phyloP scores from a whole-genome alignment of 2,888 invertebrate species.

The Notodonta ziczac region DNA sequence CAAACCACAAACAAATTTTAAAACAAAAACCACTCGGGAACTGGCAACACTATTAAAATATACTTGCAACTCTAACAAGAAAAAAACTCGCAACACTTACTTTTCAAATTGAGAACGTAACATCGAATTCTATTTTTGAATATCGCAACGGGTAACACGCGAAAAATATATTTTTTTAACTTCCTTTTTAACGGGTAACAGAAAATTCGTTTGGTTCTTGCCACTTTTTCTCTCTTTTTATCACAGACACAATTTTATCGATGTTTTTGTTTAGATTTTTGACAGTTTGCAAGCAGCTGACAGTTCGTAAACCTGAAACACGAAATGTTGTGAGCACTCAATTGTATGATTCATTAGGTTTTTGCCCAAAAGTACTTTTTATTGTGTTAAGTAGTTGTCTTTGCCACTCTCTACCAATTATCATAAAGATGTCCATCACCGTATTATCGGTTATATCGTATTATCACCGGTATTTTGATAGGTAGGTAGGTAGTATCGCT shows the following conservation, averaged over 20 bases:
- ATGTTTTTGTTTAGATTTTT: conserved; percentile 49
- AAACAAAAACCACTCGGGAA: conserved; percentile 32
- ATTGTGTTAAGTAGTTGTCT: too few species aligned
- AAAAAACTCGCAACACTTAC: conserved; percentile 59
- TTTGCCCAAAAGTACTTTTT: conserved; percentile 41
- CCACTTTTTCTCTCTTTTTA: conserved; percentile 58
- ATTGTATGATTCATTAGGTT: conserved; percentile 15
- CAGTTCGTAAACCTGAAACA: conserved; percentile 54
- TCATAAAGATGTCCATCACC: too few species aligned
- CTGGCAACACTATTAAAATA: conserved; percentile 26
- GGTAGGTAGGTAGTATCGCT: too few species aligned
- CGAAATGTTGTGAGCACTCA: conserved; percentile 10
- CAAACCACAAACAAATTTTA: conserved; percentile 48
- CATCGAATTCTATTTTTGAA: conserved; percentile 69
- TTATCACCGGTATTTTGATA: too few species aligned
- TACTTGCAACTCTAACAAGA: conserved; percentile 31
- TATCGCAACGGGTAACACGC: conserved; percentile 76
- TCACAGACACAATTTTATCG: conserved; percentile 66
- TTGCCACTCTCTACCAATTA: neutral
- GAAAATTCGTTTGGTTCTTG: conserved; percentile 41
- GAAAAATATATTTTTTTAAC: conserved; percentile 43
- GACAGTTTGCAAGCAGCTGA: conserved; percentile 34
- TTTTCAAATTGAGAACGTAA: conserved; percentile 68
- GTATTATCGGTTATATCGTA: too few species aligned
- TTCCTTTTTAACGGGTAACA: conserved; percentile 39